These are phyloP conservation scores for Ceraclea dissimilis DNA, from an alignment of 2,888 invertebrate genomes.

Conservation along the genomic window DNA sequence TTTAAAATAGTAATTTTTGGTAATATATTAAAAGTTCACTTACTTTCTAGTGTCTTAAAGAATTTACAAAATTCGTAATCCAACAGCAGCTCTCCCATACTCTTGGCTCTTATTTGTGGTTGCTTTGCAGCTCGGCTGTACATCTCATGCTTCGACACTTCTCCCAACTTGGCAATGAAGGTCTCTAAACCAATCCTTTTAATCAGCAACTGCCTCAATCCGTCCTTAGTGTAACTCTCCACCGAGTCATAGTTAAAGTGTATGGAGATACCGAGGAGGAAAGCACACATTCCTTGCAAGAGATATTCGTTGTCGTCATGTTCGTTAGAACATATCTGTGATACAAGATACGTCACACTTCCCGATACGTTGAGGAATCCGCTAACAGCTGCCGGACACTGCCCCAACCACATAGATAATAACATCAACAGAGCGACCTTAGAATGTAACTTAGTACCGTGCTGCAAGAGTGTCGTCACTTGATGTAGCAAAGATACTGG, in stretches of 20 bases:
- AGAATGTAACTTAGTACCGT: conserved; percentile 69
- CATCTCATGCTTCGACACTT: conserved; percentile 81
- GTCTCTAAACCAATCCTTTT: conserved; percentile 87
- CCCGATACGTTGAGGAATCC: conserved; percentile 72
- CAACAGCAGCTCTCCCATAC: conserved; percentile 71
- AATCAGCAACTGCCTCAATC: conserved; percentile 74
- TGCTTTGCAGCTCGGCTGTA: conserved; percentile 91
- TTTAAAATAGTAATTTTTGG: no score
- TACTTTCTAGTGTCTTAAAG: conserved; percentile 74
- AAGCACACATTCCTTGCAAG: conserved; percentile 83
- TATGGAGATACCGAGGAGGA: conserved; percentile 87
- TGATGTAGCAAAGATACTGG: conserved; percentile 89
- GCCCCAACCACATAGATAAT: conserved; percentile 78
- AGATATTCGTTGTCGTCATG: conserved; percentile 88
- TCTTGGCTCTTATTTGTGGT: conserved; percentile 77
- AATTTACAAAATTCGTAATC: conserved; percentile 94
- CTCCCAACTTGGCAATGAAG: conserved; percentile 76
- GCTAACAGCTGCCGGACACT: conserved; percentile 76
- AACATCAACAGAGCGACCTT: conserved; percentile 87
- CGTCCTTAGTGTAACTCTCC: conserved; percentile 65
- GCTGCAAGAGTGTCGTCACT: conserved; percentile 76
- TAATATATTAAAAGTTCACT: conserved; percentile 27
- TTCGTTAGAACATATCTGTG: conserved; percentile 72
- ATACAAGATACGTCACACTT: conserved; percentile 78
- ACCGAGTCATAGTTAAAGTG: conserved; percentile 82